A percentile compares a stretch with the other conserved stretches of the same genome.
Conservation (phyloP, 2,888 invertebrate species). For the Sinohyriopsis cumingii region DNA sequence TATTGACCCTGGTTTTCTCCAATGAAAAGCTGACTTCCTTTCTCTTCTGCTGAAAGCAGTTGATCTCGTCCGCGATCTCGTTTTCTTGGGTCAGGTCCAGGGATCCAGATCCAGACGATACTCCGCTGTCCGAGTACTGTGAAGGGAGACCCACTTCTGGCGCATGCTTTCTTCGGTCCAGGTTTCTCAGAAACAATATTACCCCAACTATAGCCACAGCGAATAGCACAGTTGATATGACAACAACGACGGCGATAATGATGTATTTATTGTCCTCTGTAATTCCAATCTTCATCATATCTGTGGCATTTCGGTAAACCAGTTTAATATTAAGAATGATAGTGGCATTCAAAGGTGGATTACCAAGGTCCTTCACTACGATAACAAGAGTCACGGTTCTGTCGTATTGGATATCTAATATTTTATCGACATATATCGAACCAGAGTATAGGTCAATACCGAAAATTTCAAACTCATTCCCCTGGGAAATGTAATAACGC, state of each 20-base stretch:
- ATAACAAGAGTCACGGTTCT: slow-evolving; percentile 15
- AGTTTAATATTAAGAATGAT: slow-evolving; percentile 22
- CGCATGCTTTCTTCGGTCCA: slow-evolving; percentile 33
- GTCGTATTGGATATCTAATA: slow-evolving; percentile 27
- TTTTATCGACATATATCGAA: slow-evolving; percentile 26
- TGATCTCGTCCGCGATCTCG: slow-evolving; percentile 12
- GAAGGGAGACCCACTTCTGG: slow-evolving; percentile 33
- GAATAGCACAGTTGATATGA: slow-evolving; percentile 44
- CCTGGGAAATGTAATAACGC: slow-evolving; percentile 20
- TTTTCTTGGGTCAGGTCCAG: slow-evolving; percentile 19
- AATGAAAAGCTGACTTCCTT: slow-evolving; percentile 48
- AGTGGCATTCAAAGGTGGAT: slow-evolving; percentile 11
- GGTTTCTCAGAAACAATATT: slow-evolving; percentile 38
- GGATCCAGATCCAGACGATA: slow-evolving; percentile 26
- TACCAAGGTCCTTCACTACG: slow-evolving; percentile 23
- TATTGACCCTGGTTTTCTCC: slow-evolving; percentile 1
- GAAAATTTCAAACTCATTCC: slow-evolving; percentile 35
- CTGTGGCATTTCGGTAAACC: slow-evolving; percentile 28
- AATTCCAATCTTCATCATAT: no score
- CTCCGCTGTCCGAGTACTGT: slow-evolving; percentile 36
- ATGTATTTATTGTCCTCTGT: slow-evolving; percentile 37
- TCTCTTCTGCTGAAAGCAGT: slow-evolving; percentile 29
- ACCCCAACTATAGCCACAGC: slow-evolving; percentile 41
- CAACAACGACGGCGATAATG: slow-evolving; percentile 47
- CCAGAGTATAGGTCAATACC: slow-evolving; percentile 30